These are phyloP conservation scores for Scaptomyza graminum DNA, from an alignment of 1,140 invertebrate genomes.

Conservation along the genomic window DNA sequence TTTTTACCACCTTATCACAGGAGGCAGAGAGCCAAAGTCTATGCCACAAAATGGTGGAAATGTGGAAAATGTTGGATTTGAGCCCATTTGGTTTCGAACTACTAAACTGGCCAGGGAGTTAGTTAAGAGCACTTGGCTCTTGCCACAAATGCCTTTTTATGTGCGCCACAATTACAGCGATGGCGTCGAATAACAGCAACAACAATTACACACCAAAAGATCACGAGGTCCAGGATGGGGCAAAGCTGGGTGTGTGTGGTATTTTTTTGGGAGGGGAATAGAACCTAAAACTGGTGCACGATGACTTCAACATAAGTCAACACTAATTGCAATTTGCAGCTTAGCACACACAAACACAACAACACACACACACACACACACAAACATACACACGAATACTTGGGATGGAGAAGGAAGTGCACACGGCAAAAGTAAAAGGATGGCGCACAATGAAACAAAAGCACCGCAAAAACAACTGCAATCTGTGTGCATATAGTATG, in stretches of 20 bases:
- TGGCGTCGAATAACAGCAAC: constrained; percentile 31
- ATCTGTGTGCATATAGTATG: constrained; percentile 15
- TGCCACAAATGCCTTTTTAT: constrained; percentile 35
- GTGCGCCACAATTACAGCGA: constrained; percentile 22
- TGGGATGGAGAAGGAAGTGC: background rate
- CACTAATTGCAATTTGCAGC: constrained; percentile 79
- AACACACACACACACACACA: constrained; percentile 15
- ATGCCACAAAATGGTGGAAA: constrained; percentile 3
- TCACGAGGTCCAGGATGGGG: constrained; percentile 6
- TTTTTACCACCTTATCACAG: background rate
- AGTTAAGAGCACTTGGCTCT: constrained; percentile 29
- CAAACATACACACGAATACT: constrained; percentile 11
- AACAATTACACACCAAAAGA: constrained; percentile 29
- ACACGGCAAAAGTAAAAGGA: constrained; percentile 37
- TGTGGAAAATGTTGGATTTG: constrained; percentile 11
- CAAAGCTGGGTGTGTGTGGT: background rate
- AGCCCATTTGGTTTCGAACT: constrained; percentile 5
- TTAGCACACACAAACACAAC: constrained; percentile 50
- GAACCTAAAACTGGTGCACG: constrained; percentile 49
- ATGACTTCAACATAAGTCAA: constrained; percentile 74
- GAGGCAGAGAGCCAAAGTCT: background rate
- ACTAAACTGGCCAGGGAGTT: constrained; percentile 17
- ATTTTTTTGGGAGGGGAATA: constrained; percentile 5
- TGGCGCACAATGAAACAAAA: constrained; percentile 37
- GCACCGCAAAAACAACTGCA: constrained; percentile 37